phyloP scores from a whole-genome alignment of 2,113 vertebrate genomes.

The Apodemus speciosus region DNA sequence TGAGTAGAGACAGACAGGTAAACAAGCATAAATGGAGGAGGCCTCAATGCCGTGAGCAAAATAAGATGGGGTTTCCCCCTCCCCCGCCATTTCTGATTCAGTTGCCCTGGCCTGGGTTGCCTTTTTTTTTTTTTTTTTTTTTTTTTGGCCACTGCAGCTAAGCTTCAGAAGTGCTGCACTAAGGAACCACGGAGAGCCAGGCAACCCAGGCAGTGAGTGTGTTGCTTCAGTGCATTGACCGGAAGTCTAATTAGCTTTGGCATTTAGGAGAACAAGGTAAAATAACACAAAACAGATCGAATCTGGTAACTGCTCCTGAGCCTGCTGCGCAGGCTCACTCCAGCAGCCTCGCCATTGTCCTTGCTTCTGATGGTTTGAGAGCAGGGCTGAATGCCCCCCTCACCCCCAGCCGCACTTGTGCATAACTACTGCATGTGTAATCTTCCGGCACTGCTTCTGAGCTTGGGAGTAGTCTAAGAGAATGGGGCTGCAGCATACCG shows the following conservation, averaged over 20 bases:
- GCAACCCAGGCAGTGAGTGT: neutral
- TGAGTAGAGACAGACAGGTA: neutral
- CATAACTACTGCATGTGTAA: neutral
- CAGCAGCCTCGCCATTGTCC: neutral
- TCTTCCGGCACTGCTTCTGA: constrained; percentile 10
- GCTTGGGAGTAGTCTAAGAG: constrained; percentile 1
- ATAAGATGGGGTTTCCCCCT: neutral
- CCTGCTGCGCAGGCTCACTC: neutral
- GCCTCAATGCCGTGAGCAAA: neutral
- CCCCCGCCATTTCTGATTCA: neutral
- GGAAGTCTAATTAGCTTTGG: constrained; percentile 45
- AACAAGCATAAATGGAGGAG: neutral
- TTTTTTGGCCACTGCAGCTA: neutral
- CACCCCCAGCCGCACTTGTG: neutral
- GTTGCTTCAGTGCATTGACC: neutral
- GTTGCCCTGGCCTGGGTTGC: neutral
- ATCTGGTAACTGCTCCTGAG: neutral
- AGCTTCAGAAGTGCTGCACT: neutral
- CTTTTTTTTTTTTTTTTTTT: neutral
- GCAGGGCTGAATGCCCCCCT: neutral
- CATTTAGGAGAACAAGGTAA: constrained; percentile 40
- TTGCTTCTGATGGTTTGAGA: neutral
- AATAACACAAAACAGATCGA: neutral
- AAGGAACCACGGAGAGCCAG: neutral
- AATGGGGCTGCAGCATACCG: neutral